phyloP scores from a whole-genome alignment of 1,140 invertebrate genomes.

The Pararge aegeria region DNA sequence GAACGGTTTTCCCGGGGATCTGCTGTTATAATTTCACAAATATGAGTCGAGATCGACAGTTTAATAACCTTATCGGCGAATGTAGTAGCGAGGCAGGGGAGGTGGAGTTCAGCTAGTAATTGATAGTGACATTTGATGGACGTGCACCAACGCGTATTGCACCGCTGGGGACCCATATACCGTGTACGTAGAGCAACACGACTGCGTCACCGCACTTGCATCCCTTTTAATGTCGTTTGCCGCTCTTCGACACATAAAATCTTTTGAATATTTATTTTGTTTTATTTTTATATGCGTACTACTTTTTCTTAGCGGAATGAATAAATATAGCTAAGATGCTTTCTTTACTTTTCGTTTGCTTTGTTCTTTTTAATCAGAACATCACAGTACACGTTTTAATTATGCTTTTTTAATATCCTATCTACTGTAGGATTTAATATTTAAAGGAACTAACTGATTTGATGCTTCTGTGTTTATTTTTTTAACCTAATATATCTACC shows the following conservation, averaged over 20 bases:
- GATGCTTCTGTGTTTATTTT: too few relatives aligned
- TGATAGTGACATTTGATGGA: slow-evolving; percentile 75
- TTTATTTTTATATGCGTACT: not conserved
- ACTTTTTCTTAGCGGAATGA: slow-evolving; percentile 11
- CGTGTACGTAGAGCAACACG: slow-evolving; percentile 19
- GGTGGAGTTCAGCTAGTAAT: slow-evolving; percentile 52
- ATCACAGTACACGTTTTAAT: not conserved
- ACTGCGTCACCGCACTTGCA: not conserved
- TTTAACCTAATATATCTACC: too few relatives aligned
- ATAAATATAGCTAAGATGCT: not conserved
- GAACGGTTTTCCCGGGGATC: too few relatives aligned
- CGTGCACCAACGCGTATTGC: slow-evolving; percentile 55
- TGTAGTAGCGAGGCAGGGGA: slow-evolving; percentile 32
- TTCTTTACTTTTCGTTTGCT: not conserved
- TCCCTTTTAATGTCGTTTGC: not conserved
- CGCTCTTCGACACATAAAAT: not conserved
- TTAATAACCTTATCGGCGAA: slow-evolving; percentile 49
- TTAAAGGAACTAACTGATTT: too few relatives aligned
- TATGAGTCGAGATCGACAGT: slow-evolving; percentile 45
- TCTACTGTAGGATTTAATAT: too few relatives aligned
- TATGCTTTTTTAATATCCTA: not conserved
- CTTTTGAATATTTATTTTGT: not conserved
- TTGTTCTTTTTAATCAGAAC: not conserved
- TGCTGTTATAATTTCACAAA: slow-evolving; percentile 22
- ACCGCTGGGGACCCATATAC: slow-evolving; percentile 47